Percentiles rank a stretch among this genome's conserved stretches.
These are phyloP conservation scores for Collichthys lucidus DNA, from an alignment of 2,113 vertebrate genomes.

Conservation along the genomic window DNA sequence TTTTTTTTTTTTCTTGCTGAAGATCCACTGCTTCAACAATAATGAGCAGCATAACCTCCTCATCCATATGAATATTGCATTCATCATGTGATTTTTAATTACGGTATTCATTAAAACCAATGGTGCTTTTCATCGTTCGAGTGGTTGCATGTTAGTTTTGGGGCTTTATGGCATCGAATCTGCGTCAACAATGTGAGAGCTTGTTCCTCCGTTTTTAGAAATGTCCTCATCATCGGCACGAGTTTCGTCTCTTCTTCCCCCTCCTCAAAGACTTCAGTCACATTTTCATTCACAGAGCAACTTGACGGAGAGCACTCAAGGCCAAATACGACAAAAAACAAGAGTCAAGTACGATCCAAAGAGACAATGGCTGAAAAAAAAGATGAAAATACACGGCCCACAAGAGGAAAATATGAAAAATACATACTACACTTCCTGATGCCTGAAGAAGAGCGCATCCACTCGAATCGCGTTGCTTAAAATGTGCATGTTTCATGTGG, in stretches of 20 bases:
- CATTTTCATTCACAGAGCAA: neutral
- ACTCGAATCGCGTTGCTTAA: conserved; percentile 32
- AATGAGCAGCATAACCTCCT: neutral
- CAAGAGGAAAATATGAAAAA: conserved; percentile 47
- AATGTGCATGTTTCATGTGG: conserved; percentile 47
- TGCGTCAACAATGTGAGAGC: conserved; percentile 28
- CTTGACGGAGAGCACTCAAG: neutral
- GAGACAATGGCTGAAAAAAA: conserved; percentile 8
- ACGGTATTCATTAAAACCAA: neutral
- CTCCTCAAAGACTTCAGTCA: conserved; percentile 30
- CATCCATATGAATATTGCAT: neutral
- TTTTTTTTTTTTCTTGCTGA: no score
- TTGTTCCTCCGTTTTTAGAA: conserved; percentile 50
- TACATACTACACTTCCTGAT: conserved; percentile 35
- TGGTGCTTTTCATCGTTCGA: neutral
- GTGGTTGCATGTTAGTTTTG: neutral
- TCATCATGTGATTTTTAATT: conserved; percentile 25
- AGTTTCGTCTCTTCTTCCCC: conserved; percentile 33
- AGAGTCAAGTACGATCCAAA: neutral
- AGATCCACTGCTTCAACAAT: neutral
- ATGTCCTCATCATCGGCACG: conserved; percentile 34
- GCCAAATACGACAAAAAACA: conserved; percentile 1
- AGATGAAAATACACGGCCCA: conserved; percentile 1
- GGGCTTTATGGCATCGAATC: neutral
- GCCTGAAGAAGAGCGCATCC: conserved; percentile 35